Evolutionary conservation across 2,113 vertebrate species (phyloP), one percentile per base, ranked within the genome.

Genomic region (Leptocoma aspasia): DNA sequence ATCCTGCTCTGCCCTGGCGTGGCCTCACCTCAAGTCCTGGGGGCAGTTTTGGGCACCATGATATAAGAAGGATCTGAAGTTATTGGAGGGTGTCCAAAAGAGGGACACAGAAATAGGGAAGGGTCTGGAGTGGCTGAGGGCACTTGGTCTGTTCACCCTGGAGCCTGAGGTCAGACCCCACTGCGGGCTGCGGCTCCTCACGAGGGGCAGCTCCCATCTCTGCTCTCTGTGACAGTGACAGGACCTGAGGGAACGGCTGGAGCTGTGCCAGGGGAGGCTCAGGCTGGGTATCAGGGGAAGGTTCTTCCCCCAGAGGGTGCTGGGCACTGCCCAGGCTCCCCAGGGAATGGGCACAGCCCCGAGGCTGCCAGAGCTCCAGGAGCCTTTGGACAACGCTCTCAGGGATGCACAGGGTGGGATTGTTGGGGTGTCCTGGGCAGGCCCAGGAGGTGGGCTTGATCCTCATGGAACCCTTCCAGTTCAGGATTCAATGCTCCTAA

Each of bases 361-460:
- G 0, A 60, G 53, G 68, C 60, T 82, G 33, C 37, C 78, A 60
- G 69, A 82, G 86, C 53, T 82, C 16, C 45, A 26, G 53, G 61
- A 30, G 23, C 0, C 0, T 60, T 39, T 60, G 53, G 28, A 5
- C 53, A 60, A 0, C 0, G 0, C 39, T 60, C 1, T 0, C 28
- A 10, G 16, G 37, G 11, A 10, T 50, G 47, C 24, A 0, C 47
- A 31, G 41, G 39, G 26, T 61, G 70, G 47, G 63, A 11, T 42
- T 54, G 41, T 16, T 69, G 70, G 35, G 63, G 54, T 18, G n/a
- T 35, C 82, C 60, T 47, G 47, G 1, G 63, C 26, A 76, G 41
- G 47, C 8, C 8, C n/a, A 30, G 14, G 6, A 4, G 15, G 1
- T 54, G 70, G 9, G 19, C 63, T 61, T 2, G 0, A 13, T 41